These are phyloP conservation scores for Heterohyrax brucei DNA, from an alignment of 2,797 vertebrate genomes.

Conservation along the genomic window DNA sequence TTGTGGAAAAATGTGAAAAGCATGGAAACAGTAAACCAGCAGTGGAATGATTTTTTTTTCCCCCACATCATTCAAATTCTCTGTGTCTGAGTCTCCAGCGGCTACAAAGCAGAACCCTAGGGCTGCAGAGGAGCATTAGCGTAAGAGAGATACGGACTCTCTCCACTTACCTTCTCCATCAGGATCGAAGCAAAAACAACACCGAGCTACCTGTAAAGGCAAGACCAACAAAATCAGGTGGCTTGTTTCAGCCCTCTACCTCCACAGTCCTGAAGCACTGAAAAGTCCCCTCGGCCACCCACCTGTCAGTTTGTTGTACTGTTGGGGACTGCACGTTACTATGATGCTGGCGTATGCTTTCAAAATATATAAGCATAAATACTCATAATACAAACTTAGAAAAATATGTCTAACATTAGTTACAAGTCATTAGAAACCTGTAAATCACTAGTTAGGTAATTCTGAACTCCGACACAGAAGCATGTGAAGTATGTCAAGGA, in stretches of 20 bases:
- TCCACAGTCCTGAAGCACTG: too few species aligned
- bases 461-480: background rate
- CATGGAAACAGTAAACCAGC: background rate
- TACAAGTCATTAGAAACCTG: background rate
- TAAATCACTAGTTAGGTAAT: background rate
- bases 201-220: constrained; percentile 95
- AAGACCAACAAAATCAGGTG: constrained; percentile 70
- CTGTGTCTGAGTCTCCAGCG: background rate
- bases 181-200: constrained; percentile 96
- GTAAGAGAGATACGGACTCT: background rate
- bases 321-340: background rate
- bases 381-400: background rate
- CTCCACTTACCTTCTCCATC: constrained; percentile 93
- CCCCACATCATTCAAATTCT: background rate
- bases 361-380: background rate
- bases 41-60: background rate
- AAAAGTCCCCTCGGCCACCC: background rate
- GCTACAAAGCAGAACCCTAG: background rate
- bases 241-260: background rate
- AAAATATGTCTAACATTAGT: background rate
- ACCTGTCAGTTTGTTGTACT: background rate
- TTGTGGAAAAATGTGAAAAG: constrained; percentile 1
- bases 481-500: background rate
- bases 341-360: background rate
- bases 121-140: background rate